These are phyloP conservation scores for Cephus pygmeus DNA, from an alignment of 2,888 invertebrate species.

Conservation along the genomic window DNA sequence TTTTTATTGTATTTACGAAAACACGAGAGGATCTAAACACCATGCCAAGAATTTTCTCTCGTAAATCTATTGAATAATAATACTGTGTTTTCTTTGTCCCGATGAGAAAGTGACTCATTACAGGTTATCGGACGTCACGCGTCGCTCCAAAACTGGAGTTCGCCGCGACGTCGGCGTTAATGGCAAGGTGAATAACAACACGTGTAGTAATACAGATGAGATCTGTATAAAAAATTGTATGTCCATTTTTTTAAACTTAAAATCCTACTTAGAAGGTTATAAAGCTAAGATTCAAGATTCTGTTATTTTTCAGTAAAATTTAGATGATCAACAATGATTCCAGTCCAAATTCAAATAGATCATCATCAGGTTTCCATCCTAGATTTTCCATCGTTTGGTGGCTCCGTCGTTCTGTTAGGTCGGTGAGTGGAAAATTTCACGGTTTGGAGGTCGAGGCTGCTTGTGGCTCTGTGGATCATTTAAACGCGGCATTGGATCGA, in stretches of 20 bases:
- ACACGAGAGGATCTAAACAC: background rate
- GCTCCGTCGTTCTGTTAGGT: background rate
- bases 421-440: background rate
- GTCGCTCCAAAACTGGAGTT: background rate
- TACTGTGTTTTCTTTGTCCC: background rate
- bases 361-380: background rate
- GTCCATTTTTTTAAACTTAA: background rate
- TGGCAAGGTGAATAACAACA: background rate
- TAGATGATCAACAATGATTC: background rate
- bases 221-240: background rate
- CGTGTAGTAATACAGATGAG: background rate
- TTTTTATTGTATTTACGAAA: background rate
- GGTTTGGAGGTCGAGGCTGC: background rate
- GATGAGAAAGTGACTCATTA: background rate
- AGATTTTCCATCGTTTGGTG: background rate
- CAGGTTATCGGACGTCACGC: background rate
- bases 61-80: background rate
- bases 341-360: background rate
- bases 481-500: background rate
- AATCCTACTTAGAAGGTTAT: background rate
- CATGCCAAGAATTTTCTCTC: background rate
- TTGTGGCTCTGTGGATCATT: background rate
- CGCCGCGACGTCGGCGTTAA: background rate
- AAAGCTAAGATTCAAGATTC: background rate
- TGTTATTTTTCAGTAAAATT: background rate